Evolutionary conservation across 2,888 invertebrate genomes (phyloP).

Genomic region (Drosophila melanosoma): DNA sequence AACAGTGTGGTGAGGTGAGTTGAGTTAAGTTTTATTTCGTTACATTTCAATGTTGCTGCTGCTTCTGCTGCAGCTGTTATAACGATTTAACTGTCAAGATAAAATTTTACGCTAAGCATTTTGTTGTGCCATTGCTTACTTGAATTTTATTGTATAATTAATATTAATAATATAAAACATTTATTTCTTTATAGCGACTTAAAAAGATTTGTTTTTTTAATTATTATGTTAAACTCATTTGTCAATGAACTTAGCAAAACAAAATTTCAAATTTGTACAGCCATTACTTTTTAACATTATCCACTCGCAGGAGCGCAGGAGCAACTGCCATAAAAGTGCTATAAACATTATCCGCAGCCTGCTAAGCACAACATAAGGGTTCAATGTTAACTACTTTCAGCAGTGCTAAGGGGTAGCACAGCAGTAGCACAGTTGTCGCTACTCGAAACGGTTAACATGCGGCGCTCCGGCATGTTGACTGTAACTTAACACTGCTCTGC

Average conservation of each 20-base stretch:
- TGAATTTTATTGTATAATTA: not conserved
- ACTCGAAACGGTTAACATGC: constrained; percentile 35
- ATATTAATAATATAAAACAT: constrained; percentile 22
- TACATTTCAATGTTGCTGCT: not conserved
- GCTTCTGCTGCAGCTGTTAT: not conserved
- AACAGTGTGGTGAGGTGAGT: constrained; percentile 46
- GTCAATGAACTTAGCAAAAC: not conserved
- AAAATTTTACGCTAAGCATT: constrained; percentile 6
- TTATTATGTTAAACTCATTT: not conserved
- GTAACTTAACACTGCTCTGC: constrained; percentile 9
- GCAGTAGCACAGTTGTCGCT: constrained; percentile 36
- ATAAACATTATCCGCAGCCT: constrained; percentile 34
- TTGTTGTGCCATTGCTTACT: constrained; percentile 6
- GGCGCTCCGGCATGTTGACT: constrained; percentile 6
- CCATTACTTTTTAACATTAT: constrained; percentile 20
- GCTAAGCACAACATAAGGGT: not conserved
- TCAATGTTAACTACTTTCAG: not conserved
- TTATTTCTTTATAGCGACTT: not conserved
- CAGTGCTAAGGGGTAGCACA: constrained; percentile 21
- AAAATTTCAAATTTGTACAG: not conserved
- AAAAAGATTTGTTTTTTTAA: not conserved
- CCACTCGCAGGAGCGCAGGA: constrained; percentile 33
- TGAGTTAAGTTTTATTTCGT: not conserved
- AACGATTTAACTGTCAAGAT: constrained; percentile 13
- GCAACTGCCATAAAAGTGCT: constrained; percentile 38